Evolutionary conservation across 2,113 vertebrate genomes (phyloP).

Genomic region (Parus major): DNA sequence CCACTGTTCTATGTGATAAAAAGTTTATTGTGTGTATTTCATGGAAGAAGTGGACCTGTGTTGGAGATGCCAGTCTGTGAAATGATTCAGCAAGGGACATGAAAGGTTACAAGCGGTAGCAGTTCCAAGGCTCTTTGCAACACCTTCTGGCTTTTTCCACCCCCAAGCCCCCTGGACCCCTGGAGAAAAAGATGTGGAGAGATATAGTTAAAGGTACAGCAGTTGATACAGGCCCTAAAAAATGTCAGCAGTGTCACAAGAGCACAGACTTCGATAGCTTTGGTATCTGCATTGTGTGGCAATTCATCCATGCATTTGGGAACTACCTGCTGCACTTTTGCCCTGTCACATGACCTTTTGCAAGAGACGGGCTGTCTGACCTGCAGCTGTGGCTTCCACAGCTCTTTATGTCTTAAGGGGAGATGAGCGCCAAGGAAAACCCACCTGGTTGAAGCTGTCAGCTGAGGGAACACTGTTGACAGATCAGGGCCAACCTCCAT

Average conservation of each 20-base stretch:
- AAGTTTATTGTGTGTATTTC: neutral
- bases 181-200: neutral
- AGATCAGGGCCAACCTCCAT: neutral
- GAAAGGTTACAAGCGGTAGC: neutral
- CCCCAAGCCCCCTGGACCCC: neutral
- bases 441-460: neutral
- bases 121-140: neutral
- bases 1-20: neutral
- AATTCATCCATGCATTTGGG: neutral
- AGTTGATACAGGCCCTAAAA: neutral
- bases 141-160: neutral
- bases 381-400: neutral
- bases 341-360: neutral
- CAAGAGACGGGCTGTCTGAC: neutral
- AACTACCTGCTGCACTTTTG: neutral
- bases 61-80: neutral
- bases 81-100: neutral
- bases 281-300: neutral
- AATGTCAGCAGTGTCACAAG: neutral
- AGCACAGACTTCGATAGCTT: neutral
- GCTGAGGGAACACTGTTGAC: neutral
- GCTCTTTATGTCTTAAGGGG: neutral
- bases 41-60: neutral
- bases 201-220: neutral
- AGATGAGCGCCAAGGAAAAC: conserved; percentile 10